phyloP scores from a whole-genome alignment of 1,140 invertebrate genomes.

The Platorchestia sp. region DNA sequence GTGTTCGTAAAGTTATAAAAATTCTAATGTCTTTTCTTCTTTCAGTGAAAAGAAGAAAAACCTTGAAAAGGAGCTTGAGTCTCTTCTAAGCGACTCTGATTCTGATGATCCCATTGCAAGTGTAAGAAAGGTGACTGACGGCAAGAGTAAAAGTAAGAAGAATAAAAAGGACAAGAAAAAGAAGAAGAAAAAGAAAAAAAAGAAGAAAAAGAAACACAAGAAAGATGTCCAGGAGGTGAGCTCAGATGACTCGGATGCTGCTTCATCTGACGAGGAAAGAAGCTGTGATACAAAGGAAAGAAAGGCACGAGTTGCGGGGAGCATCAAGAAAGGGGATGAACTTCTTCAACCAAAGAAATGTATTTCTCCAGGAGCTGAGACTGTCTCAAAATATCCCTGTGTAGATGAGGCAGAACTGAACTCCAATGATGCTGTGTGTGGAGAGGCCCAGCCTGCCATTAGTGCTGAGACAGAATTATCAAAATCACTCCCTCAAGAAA shows the following conservation, averaged over 20 bases:
- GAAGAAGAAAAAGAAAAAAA: conserved; percentile 11
- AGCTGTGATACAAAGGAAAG: not conserved
- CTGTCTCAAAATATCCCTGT: not conserved
- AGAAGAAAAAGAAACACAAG: conserved; percentile 34
- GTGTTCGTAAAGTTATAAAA: not conserved
- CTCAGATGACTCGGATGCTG: not conserved
- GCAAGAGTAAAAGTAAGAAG: conserved; percentile 9
- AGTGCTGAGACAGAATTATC: not conserved
- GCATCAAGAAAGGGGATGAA: not conserved
- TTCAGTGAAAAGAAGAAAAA: not conserved
- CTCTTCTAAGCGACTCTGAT: not conserved
- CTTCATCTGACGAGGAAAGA: not conserved
- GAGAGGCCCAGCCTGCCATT: not conserved
- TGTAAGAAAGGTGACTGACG: not conserved
- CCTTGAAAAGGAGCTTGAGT: not conserved
- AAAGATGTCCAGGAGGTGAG: not conserved
- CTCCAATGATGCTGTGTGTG: not conserved
- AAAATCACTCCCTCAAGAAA: not conserved
- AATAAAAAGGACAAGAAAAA: conserved; percentile 4
- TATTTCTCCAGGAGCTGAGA: not conserved
- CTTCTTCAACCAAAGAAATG: not conserved
- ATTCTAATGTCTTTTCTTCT: not conserved
- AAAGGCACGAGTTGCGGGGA: not conserved
- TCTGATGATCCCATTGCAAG: not conserved
- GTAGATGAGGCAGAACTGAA: not conserved